Evolutionary conservation across 2,888 invertebrate genomes (phyloP).

Genomic region (Prosapia bicincta): DNA sequence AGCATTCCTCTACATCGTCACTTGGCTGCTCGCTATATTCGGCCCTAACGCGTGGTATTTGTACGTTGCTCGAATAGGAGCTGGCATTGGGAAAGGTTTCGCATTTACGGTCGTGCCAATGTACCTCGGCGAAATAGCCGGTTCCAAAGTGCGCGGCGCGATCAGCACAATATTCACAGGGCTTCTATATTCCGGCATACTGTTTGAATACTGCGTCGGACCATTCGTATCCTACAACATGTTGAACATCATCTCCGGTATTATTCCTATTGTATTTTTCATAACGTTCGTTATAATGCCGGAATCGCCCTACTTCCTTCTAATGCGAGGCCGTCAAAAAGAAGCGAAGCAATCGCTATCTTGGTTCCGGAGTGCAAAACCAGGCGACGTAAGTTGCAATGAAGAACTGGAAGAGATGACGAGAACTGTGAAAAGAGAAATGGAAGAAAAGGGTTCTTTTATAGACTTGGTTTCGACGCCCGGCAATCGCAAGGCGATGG

Average conservation of each 20-base stretch:
- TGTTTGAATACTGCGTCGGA: constrained; percentile 33
- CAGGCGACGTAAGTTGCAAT: constrained; percentile 23
- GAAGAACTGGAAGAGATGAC: constrained; percentile 38
- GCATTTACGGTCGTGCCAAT: constrained; percentile 35
- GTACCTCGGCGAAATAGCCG: constrained; percentile 36
- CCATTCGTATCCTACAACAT: constrained; percentile 25
- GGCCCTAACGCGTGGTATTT: constrained; percentile 22
- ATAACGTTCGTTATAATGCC: constrained; percentile 55
- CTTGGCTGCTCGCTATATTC: constrained; percentile 27
- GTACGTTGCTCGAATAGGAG: constrained; percentile 30
- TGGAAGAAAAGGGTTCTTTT: constrained; percentile 49
- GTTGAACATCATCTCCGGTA: constrained; percentile 42
- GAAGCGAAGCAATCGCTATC: constrained; percentile 39
- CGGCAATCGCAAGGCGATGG: constrained; percentile 33
- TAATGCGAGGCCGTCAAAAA: constrained; percentile 51
- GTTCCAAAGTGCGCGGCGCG: constrained; percentile 31
- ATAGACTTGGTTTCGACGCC: constrained; percentile 32
- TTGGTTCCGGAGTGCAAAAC: constrained; percentile 20
- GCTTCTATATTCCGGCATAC: constrained; percentile 32
- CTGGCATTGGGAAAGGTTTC: constrained; percentile 34
- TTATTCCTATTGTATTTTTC: constrained; percentile 51
- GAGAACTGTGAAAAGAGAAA: constrained; percentile 22
- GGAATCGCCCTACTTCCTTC: constrained; percentile 58
- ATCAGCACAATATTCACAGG: constrained; percentile 33
- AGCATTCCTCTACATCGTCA: constrained; percentile 19